Percentiles rank a stretch among this genome's conserved stretches.
phyloP scores from a whole-genome alignment of 92 coral and sea anemone genomes.

The Epizoanthus scotinus region DNA sequence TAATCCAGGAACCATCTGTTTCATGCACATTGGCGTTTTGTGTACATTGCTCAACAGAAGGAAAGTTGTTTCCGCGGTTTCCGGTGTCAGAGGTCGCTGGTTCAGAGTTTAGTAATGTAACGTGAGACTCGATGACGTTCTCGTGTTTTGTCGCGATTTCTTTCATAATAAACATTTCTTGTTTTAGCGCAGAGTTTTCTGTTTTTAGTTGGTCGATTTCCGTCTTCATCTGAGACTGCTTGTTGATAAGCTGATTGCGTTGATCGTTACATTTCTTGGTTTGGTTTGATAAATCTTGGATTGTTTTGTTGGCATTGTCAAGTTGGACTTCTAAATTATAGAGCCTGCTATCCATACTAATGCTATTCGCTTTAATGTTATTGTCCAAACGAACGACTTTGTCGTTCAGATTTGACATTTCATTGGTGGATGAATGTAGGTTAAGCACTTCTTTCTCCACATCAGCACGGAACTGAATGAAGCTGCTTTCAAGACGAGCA shows the following conservation, averaged over 20 bases:
- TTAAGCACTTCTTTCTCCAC: slow-evolving; percentile 26
- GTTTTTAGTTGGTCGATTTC: slow-evolving; percentile 39
- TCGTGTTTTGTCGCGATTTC: slow-evolving; percentile 54
- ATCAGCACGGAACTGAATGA: slow-evolving; percentile 31
- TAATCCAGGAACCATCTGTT: slow-evolving; percentile 14
- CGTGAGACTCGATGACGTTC: slow-evolving; percentile 36
- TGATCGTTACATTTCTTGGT: slow-evolving; percentile 50
- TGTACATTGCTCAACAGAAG: slow-evolving; percentile 3
- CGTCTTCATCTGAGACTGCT: slow-evolving; percentile 45
- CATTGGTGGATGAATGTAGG: slow-evolving; percentile 19
- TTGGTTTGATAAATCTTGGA: slow-evolving; percentile 39
- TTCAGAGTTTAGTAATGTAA: not conserved
- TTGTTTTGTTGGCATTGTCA: slow-evolving; percentile 31
- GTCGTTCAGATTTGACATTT: slow-evolving; percentile 31
- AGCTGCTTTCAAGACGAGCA: slow-evolving; percentile 35
- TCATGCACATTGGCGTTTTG: not conserved
- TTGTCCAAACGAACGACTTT: slow-evolving; percentile 47
- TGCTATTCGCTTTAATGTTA: slow-evolving; percentile 43
- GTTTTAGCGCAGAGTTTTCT: slow-evolving; percentile 43
- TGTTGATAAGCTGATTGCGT: slow-evolving; percentile 29
- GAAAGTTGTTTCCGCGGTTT: not conserved
- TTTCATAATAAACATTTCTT: slow-evolving; percentile 45
- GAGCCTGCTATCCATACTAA: slow-evolving; percentile 36
- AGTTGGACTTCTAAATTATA: slow-evolving; percentile 36
- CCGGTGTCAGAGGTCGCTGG: slow-evolving; percentile 31